Evolutionary conservation across 1,140 invertebrate genomes (phyloP), one percentile per base, ranked within the genome.

Genomic region (Drosophila nigromelanica): DNA sequence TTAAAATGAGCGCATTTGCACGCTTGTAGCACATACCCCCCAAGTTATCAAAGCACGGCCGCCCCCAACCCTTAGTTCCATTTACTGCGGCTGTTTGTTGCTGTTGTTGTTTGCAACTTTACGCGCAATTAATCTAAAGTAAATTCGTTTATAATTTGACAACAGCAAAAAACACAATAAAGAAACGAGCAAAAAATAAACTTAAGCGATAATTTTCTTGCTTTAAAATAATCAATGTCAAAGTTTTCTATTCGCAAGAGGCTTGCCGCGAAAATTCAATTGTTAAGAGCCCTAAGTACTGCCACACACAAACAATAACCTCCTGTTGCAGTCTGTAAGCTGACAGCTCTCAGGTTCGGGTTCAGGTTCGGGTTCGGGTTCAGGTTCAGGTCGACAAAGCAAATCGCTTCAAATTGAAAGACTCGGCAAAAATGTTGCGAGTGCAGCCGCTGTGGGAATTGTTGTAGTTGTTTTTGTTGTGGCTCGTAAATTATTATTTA

Each of bases 81-180:
- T 56, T 62, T 61, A 62, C 51, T 58, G 66, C 37, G 58, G 37
- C 66, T 50, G 30, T 42, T 62, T 56, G 59, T 43, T 55, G 55
- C 71, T 73, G 35, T 68, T 68, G 70, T 61, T 89, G 78, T 89
- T 89, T 89, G 82, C 77, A 85, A 85, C 83, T 90, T 90, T 90
- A 90, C 89, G 89, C 89, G 78, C 89, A 90, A 90, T 90, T 90
- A 90, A 90, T 90, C 83, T 85, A 89, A 90, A 89, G 90, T 76
- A 89, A 90, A 90, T 90, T 90, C 83, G 80, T 90, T 90, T 90
- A 90, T 90, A 90, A 90, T 90, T 90, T 90, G 78, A 76, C 89
- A 86, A 86, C 82, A 78, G 67, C 43, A 69, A 42, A 11, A 11
- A 50, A 59, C 27, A 71, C 59, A 40, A 67, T 14, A 35, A 59